phyloP scores from a whole-genome alignment of 2,113 vertebrate species.

The Sarotherodon lohbergeri region DNA sequence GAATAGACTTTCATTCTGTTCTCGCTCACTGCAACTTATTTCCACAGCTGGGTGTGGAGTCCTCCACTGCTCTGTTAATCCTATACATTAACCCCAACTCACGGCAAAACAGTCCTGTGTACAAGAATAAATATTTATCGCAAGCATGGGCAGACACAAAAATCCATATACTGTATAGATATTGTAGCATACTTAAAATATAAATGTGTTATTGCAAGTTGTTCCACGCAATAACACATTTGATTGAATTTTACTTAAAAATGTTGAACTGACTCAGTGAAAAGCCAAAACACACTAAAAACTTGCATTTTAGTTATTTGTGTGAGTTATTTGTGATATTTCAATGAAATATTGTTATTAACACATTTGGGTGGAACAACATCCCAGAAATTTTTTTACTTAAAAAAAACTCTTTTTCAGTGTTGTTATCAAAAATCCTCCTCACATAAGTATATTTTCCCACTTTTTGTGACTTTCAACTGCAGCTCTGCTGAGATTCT shows the following conservation, averaged over 20 bases:
- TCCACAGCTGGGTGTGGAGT: neutral
- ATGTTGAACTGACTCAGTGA: neutral
- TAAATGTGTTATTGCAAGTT: neutral
- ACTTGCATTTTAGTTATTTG: neutral
- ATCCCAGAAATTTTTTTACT: neutral
- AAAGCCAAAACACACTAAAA: neutral
- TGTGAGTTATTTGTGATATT: neutral
- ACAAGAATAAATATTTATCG: neutral
- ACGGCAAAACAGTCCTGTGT: neutral
- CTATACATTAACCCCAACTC: neutral
- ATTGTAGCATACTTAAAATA: neutral
- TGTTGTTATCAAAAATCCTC: neutral
- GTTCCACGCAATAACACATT: neutral
- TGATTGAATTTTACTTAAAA: neutral
- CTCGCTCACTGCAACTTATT: neutral
- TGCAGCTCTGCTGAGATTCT: neutral
- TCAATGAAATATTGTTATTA: neutral
- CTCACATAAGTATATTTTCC: neutral
- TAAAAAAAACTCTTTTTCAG: neutral
- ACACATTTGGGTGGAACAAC: neutral
- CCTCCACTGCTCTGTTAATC: neutral
- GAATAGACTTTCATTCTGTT: neutral
- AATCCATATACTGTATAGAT: neutral
- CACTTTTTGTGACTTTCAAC: neutral
- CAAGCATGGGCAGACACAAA: neutral